Percentiles rank a stretch among this genome's conserved stretches.
Evolutionary conservation across 2,113 vertebrate species (phyloP).

Genomic region (Philantomba maxwellii): DNA sequence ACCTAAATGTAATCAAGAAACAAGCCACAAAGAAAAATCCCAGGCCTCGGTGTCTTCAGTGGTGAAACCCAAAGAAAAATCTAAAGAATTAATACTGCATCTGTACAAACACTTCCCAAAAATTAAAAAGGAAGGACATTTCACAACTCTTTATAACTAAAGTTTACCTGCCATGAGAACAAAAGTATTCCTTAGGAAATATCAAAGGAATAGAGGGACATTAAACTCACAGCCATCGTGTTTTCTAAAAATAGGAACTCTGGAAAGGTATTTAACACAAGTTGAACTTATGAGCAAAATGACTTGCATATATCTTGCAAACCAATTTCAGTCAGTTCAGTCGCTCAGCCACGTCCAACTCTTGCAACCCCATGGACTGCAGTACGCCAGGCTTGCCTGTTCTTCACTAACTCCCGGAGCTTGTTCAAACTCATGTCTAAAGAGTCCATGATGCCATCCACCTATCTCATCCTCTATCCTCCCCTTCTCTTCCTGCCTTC

Average conservation of each 20-base stretch:
- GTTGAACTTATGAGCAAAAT: not conserved
- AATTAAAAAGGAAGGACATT: not conserved
- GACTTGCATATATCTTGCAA: not conserved
- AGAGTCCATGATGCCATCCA: not conserved
- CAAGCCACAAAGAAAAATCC: not conserved
- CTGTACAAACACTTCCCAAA: not conserved
- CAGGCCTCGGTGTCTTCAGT: not conserved
- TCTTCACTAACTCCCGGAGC: rapidly evolving
- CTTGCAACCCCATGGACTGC: not conserved
- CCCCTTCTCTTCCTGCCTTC: not conserved
- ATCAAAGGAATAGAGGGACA: not conserved
- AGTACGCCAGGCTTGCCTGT: not conserved
- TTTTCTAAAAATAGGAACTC: not conserved
- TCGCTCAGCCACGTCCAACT: rapidly evolving
- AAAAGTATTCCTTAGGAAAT: not conserved
- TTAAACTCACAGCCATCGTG: not conserved
- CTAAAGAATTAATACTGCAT: not conserved
- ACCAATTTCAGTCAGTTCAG: not conserved
- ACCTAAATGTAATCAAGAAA: not conserved
- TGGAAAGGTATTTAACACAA: not conserved
- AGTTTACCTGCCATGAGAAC: not conserved
- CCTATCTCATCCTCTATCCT: not conserved
- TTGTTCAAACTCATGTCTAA: not conserved
- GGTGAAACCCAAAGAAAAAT: not conserved
- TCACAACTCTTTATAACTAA: not conserved